A percentile compares a stretch with the other conserved stretches of the same genome.
Conservation (phyloP, 2,888 invertebrate species). For the Cybosia mesomella region DNA sequence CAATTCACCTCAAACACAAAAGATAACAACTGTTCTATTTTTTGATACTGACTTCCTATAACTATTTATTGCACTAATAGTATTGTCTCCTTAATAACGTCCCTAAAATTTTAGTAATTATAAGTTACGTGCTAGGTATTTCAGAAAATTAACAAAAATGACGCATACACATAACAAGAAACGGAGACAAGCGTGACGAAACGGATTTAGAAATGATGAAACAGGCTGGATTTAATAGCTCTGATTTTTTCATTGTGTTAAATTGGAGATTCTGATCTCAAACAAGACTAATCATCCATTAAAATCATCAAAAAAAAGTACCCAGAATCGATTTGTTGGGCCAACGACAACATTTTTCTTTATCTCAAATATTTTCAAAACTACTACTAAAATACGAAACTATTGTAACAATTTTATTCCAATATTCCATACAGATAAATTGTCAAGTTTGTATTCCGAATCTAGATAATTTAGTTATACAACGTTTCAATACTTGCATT, state of each 20-base stretch:
- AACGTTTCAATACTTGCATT: not conserved
- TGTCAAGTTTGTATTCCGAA: not conserved
- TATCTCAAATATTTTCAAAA: not conserved
- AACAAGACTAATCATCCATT: constrained; percentile 1
- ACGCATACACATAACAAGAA: constrained; percentile 5
- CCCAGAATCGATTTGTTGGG: not conserved
- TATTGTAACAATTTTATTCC: not conserved
- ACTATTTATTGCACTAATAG: not conserved
- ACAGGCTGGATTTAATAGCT: not conserved
- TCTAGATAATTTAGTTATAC: not conserved
- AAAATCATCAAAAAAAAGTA: not conserved
- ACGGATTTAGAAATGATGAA: constrained; percentile 2
- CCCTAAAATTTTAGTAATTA: not conserved
- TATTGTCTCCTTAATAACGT: not conserved
- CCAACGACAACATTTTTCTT: not conserved
- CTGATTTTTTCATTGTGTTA: not conserved
- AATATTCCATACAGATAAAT: not conserved
- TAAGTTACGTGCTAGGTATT: not conserved
- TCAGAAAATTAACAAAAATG: not conserved
- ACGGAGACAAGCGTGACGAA: not conserved
- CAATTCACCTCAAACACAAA: not conserved
- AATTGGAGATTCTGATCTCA: not conserved
- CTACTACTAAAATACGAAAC: no score
- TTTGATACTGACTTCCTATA: not conserved
- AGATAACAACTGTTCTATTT: not conserved